These are phyloP conservation scores for Norana najaformis DNA, from an alignment of 2,888 invertebrate species.

Conservation along the genomic window DNA sequence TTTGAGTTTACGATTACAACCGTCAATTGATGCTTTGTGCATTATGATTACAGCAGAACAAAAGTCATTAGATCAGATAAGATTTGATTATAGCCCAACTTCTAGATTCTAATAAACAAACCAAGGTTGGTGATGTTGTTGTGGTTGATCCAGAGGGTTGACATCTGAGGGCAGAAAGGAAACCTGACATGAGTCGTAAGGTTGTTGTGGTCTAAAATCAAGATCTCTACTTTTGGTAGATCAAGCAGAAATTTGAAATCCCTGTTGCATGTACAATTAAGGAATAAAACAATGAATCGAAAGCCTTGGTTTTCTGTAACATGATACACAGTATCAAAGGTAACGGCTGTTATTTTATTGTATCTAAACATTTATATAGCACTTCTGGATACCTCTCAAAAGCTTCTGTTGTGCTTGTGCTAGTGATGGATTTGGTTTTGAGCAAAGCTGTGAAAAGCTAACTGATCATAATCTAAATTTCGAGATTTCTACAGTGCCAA, in stretches of 20 bases:
- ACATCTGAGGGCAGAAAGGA: conserved; percentile 73
- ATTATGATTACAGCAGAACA: neutral
- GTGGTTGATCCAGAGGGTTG: conserved; percentile 75
- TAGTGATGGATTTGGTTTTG: too few relatives aligned
- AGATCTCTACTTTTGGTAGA: conserved; percentile 74
- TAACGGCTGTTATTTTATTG: neutral
- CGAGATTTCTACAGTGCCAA: too few relatives aligned
- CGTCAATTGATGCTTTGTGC: too few relatives aligned
- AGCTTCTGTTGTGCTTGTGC: too few relatives aligned
- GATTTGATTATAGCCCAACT: neutral
- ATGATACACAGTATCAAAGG: neutral
- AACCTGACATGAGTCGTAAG: conserved; percentile 73
- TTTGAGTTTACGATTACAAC: too few relatives aligned
- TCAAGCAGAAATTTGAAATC: conserved; percentile 75
- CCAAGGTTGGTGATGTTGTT: conserved; percentile 70
- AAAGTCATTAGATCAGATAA: neutral
- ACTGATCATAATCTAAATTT: too few relatives aligned
- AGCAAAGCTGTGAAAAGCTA: too few relatives aligned
- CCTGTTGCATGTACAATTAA: conserved; percentile 64
- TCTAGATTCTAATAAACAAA: conserved; percentile 64
- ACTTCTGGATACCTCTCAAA: too few relatives aligned
- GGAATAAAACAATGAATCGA: conserved; percentile 29
- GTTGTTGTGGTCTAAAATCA: conserved; percentile 81
- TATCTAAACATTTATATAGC: too few relatives aligned
- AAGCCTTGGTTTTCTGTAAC: too few relatives aligned